phyloP scores from a whole-genome alignment of 1,140 invertebrate genomes.

The Epicauta chinensis region DNA sequence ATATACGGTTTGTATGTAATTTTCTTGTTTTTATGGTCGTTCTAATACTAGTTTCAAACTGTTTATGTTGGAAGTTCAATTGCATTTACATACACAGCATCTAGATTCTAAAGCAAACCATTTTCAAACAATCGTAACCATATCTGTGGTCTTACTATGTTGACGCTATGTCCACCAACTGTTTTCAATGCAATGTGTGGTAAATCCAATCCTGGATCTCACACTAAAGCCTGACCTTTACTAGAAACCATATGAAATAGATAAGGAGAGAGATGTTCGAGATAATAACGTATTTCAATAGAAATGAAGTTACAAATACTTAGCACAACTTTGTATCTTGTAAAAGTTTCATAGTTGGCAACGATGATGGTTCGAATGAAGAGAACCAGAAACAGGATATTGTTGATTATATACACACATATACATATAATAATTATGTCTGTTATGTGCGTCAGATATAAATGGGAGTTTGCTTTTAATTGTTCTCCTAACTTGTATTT shows the following conservation, averaged over 20 bases:
- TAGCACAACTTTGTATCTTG: conserved; percentile 9
- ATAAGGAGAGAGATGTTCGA: too few relatives aligned
- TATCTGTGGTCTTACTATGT: conserved; percentile 7
- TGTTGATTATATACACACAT: conserved; percentile 10
- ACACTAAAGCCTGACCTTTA: conserved; percentile 10
- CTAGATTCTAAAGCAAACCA: too few relatives aligned
- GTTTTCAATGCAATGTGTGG: background rate
- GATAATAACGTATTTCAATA: conserved; percentile 10
- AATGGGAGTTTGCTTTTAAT: conserved; percentile 14
- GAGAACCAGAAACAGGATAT: conserved; percentile 1
- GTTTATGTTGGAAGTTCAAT: too few relatives aligned
- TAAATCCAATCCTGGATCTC: conserved; percentile 16
- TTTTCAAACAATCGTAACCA: conserved; percentile 13
- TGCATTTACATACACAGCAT: too few relatives aligned
- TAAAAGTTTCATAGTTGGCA: conserved; percentile 4
- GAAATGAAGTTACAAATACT: conserved; percentile 13
- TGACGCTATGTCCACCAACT: too few relatives aligned
- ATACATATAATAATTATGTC: too few relatives aligned
- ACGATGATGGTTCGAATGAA: conserved; percentile 9
- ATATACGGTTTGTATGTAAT: too few relatives aligned
- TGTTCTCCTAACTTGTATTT: conserved; percentile 12
- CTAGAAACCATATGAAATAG: too few relatives aligned
- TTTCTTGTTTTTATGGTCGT: too few relatives aligned
- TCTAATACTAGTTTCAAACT: too few relatives aligned
- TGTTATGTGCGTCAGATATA: too few relatives aligned